Evolutionary conservation across 2,888 invertebrate species (phyloP).

Genomic region (Steinernema carpocapsae): DNA sequence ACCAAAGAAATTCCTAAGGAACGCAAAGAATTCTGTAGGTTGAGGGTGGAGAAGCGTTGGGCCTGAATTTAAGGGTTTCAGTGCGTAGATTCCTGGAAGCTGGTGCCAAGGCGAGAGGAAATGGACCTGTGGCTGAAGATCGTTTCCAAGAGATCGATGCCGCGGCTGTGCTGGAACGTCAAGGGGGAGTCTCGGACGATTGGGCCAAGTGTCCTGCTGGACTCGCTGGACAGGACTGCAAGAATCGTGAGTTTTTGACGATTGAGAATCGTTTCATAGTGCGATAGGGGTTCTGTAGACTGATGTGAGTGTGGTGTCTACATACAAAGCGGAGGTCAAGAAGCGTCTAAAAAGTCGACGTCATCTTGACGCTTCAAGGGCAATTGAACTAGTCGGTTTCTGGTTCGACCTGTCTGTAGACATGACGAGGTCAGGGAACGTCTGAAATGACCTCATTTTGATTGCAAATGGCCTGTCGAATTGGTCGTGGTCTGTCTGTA

Average conservation of each 20-base stretch:
- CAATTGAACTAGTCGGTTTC: too few species aligned
- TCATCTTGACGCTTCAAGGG: too few species aligned
- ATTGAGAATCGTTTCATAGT: background rate
- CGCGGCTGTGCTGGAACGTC: background rate
- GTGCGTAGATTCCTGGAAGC: background rate
- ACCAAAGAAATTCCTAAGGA: background rate
- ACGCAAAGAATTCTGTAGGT: conserved; percentile 17
- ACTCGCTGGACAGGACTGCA: background rate
- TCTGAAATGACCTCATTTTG: too few species aligned
- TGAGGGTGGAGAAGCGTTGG: background rate
- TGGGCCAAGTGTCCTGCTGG: background rate
- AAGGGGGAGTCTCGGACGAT: background rate
- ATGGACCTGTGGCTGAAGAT: background rate
- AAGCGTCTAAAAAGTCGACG: too few species aligned
- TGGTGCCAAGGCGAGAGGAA: background rate
- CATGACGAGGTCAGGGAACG: too few species aligned
- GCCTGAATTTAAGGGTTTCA: background rate
- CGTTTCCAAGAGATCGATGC: background rate
- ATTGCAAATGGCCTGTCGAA: too few species aligned
- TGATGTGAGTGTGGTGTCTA: too few species aligned
- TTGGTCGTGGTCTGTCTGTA: too few species aligned
- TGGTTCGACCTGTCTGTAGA: too few species aligned
- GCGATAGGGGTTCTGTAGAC: too few species aligned
- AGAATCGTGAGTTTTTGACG: conserved; percentile 14
- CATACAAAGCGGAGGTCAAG: too few species aligned